These are phyloP conservation scores for Pteronotus mesoamericanus DNA, from an alignment of 2,797 vertebrate species.

Conservation along the genomic window DNA sequence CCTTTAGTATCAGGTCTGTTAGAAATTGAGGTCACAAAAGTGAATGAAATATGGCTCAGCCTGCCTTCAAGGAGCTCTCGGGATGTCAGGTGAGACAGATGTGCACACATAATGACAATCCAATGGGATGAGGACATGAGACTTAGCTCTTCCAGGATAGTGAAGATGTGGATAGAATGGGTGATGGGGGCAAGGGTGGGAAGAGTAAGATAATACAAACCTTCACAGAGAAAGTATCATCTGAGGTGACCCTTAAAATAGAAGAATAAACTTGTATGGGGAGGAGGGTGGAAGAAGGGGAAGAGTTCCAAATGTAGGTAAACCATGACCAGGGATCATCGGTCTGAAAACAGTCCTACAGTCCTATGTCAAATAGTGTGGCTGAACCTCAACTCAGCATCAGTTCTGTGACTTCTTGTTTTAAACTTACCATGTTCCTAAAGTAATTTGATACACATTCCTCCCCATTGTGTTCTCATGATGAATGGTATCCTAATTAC, in stretches of 20 bases:
- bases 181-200: neutral
- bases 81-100: neutral
- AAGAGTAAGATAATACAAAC: neutral
- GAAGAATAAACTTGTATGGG: neutral
- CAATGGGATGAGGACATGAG: neutral
- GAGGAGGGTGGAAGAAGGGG: neutral
- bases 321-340: neutral
- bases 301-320: neutral
- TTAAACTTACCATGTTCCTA: neutral
- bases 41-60: neutral
- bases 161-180: neutral
- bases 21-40: neutral
- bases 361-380: neutral
- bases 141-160: neutral
- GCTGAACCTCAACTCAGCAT: neutral
- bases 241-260: neutral
- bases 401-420: neutral
- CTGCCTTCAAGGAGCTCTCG: neutral
- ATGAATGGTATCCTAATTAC: neutral
- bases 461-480: neutral
- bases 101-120: neutral
- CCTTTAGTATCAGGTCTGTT: neutral
- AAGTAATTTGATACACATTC: neutral
- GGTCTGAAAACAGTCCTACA: neutral
- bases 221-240: neutral